These are phyloP conservation scores for Homalodisca vitripennis DNA, from an alignment of 1,140 invertebrate species.

Conservation along the genomic window DNA sequence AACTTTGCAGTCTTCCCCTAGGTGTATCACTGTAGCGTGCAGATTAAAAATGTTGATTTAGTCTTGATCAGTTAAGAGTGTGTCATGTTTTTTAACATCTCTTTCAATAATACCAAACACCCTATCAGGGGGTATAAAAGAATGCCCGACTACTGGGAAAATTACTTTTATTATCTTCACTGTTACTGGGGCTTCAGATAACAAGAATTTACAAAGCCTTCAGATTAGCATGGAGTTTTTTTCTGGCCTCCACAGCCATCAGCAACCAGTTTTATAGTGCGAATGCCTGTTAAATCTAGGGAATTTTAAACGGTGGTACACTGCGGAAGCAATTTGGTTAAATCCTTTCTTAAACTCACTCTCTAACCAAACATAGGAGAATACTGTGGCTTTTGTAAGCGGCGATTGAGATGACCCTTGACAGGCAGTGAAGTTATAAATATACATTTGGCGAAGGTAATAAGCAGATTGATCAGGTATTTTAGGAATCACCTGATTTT, in stretches of 20 bases:
- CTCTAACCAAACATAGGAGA: too few relatives aligned
- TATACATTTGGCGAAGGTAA: too few relatives aligned
- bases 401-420: background rate
- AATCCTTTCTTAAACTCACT: too few relatives aligned
- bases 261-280: background rate
- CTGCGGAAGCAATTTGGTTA: too few relatives aligned
- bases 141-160: slow-evolving; percentile 9
- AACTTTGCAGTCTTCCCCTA: background rate
- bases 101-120: background rate
- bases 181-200: background rate
- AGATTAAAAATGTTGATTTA: background rate
- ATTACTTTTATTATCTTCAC: background rate
- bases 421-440: background rate
- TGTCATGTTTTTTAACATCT: slow-evolving; percentile 16
- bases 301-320: background rate
- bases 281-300: background rate
- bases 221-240: too few relatives aligned
- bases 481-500: slow-evolving; percentile 2
- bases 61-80: too few relatives aligned
- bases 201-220: background rate
- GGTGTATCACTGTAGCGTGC: background rate
- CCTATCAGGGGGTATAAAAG: too few relatives aligned
- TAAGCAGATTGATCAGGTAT: too few relatives aligned
- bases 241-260: too few relatives aligned
- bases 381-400: too few relatives aligned